phyloP scores from a whole-genome alignment of 2,888 invertebrate species.

The Epsilonema sp. region DNA sequence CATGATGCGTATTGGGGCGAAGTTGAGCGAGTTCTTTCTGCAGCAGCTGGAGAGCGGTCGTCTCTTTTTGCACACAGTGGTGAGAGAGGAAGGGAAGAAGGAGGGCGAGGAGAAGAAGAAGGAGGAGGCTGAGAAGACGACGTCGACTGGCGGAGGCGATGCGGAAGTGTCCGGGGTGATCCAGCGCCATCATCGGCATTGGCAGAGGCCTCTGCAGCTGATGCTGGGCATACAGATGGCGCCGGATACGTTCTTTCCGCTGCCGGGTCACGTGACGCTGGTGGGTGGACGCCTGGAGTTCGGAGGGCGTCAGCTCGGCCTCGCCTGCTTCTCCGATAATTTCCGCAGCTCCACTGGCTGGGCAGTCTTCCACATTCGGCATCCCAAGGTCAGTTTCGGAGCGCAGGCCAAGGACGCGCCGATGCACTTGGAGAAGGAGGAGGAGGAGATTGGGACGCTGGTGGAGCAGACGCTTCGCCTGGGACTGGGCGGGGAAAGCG shows the following conservation, averaged over 20 bases:
- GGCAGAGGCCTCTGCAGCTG: neutral
- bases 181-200: neutral
- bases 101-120: neutral
- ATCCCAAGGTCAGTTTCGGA: constrained; percentile 74
- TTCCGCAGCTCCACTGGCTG: constrained; percentile 87
- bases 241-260: constrained; percentile 33
- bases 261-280: constrained; percentile 45
- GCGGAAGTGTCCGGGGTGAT: neutral
- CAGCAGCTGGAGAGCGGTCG: constrained; percentile 89
- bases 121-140: neutral
- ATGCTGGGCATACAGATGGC: constrained; percentile 34
- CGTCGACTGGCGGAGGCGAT: neutral
- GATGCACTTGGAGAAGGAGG: constrained; percentile 10
- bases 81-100: constrained; percentile 14
- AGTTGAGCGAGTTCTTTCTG: constrained; percentile 88
- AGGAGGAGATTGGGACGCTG: neutral
- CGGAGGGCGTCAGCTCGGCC: constrained; percentile 55
- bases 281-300: constrained; percentile 57
- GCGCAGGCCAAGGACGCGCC: constrained; percentile 64
- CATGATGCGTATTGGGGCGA: constrained; percentile 82
- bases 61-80: constrained; percentile 41
- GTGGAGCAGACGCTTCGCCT: neutral
- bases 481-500: no score
- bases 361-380: constrained; percentile 79
- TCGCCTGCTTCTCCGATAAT: constrained; percentile 91